Conservation (phyloP, 2,113 vertebrate species). For the Poicephalus gulielmi region DNA sequence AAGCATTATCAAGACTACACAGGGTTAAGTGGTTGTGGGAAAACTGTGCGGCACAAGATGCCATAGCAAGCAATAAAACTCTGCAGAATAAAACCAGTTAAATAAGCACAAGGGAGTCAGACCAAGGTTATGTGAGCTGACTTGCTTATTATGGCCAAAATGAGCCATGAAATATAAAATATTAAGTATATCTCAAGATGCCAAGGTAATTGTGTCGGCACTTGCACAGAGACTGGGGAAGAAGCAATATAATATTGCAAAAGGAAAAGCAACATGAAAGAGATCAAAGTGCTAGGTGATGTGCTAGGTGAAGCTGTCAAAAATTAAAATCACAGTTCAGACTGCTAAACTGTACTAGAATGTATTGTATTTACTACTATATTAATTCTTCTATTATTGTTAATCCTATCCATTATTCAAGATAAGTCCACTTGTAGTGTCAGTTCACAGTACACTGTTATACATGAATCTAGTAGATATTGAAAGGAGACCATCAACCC, state of each 20-base stretch:
- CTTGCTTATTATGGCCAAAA: background rate
- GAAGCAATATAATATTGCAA: background rate
- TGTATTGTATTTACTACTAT: background rate
- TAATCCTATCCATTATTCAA: background rate
- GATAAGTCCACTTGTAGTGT: background rate
- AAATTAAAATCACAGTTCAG: background rate
- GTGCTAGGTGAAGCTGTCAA: background rate
- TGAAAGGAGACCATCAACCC: background rate
- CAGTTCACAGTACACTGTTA: background rate
- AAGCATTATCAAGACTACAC: background rate
- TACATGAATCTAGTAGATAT: background rate
- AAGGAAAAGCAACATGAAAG: background rate
- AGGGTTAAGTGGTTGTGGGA: background rate
- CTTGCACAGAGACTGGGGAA: background rate
- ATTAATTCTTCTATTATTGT: background rate
- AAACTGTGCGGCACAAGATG: background rate
- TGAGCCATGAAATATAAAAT: background rate
- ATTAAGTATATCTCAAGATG: background rate
- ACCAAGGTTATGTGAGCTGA: background rate
- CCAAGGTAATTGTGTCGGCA: background rate
- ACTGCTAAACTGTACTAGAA: background rate
- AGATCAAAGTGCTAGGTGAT: background rate
- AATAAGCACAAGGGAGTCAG: background rate
- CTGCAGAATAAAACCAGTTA: background rate
- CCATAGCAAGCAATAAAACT: background rate